Evolutionary conservation across 1,140 invertebrate species (phyloP).

Genomic region (Leptinotarsa lineolata): DNA sequence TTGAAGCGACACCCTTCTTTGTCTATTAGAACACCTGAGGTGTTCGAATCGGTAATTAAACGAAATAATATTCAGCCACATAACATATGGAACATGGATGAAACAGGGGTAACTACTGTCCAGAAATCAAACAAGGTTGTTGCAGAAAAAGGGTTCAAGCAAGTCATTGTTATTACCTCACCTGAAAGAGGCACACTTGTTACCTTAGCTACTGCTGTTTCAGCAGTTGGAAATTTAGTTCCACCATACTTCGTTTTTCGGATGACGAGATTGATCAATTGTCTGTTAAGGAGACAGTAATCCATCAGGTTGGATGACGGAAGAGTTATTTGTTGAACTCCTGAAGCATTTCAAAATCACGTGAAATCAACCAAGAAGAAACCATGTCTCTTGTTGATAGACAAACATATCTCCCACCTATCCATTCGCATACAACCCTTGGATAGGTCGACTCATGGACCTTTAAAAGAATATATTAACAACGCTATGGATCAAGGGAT

Average conservation of each 20-base stretch:
- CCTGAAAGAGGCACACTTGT: conserved; percentile 55
- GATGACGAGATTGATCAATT: conserved; percentile 42
- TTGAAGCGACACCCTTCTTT: conserved; percentile 30
- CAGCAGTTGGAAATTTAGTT: conserved; percentile 51
- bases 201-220: conserved; percentile 50
- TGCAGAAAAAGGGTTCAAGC: conserved; percentile 49
- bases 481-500: conserved; percentile 35
- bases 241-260: conserved; percentile 57
- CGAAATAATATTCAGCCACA: conserved; percentile 11
- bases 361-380: conserved; percentile 43
- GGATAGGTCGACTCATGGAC: conserved; percentile 51
- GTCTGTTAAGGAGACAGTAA: conserved; percentile 34
- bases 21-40: conserved; percentile 27
- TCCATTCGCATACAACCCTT: conserved; percentile 50
- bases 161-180: conserved; percentile 55
- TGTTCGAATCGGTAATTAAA: conserved; percentile 10
- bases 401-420: conserved; percentile 49
- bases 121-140: conserved; percentile 23
- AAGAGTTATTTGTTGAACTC: conserved; percentile 47
- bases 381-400: conserved; percentile 50
- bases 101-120: background rate
- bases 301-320: conserved; percentile 36
- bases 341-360: conserved; percentile 48
- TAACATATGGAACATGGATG: conserved; percentile 22
- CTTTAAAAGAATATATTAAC: conserved; percentile 45